phyloP scores from a whole-genome alignment of 1,140 invertebrate genomes.

The Gryllus bimaculatus region DNA sequence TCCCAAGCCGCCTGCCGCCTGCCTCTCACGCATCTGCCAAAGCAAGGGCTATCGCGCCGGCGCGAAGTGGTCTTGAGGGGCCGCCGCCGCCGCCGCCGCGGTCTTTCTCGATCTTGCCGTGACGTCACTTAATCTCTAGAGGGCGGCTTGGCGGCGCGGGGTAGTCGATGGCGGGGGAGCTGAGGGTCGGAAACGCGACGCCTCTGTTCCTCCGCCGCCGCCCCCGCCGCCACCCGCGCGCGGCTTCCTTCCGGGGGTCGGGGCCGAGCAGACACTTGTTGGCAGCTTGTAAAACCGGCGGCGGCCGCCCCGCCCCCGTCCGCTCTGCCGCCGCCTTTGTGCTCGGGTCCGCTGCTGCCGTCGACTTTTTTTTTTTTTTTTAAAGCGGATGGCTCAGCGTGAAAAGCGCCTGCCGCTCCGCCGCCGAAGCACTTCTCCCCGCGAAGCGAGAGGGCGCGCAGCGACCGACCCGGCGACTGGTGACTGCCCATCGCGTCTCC shows the following conservation, averaged over 20 bases:
- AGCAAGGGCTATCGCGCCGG: no score
- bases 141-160: neutral
- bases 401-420: neutral
- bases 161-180: neutral
- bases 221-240: neutral
- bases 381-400: slow-evolving; percentile 14
- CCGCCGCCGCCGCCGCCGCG: no score
- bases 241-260: neutral
- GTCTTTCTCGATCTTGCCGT: neutral
- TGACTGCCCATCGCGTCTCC: no score
- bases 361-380: neutral
- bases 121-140: neutral
- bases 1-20: no score
- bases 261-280: slow-evolving; percentile 20
- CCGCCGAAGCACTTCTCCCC: neutral
- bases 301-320: neutral
- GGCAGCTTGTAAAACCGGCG: slow-evolving; percentile 20
- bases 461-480: no score
- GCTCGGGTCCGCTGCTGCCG: neutral
- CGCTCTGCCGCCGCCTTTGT: slow-evolving; percentile 10
- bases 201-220: neutral
- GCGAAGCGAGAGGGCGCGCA: neutral
- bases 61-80: no score
- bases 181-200: neutral
- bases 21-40: no score